Base-by-base conservation (phyloP, 2,888 invertebrate genomes). In the Agelastica alni region DNA sequence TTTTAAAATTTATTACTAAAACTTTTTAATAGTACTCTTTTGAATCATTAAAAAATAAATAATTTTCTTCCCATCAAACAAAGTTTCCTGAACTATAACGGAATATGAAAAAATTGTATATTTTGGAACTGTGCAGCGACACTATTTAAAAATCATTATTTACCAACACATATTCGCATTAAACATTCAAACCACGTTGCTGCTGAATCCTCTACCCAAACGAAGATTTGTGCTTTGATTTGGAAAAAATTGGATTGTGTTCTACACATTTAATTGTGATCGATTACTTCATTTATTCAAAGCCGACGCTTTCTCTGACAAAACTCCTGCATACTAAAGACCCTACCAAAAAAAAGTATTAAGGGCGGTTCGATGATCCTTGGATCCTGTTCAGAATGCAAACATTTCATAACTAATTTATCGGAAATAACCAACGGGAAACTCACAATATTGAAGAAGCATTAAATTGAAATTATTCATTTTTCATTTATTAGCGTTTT, bases 191-290 rank as follows among this genome's bases (percentile, higher is more conserved):
- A 22, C 58, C 64, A 62, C 60, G 62, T 42, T 22, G 31, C 41
- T 51, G 48, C 55, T 46, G 58, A 53, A 62, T 56, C 63, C 56
- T 49, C 58, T 51, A 51, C 46, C 59, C 54, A 57, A 64, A 59
- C 60, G 57, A 61, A 63, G 63, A 65, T 65, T 65, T 62, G 59
- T 58, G 56, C 60, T 57, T 60, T 60, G 62, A 61, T 64, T 61
- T 51, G 62, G 54, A 60, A 60, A 63, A 66, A 64, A 58, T 61
- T 61, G 57, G 54, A 59, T 57, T 53, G 53, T 58, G 56, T 59
- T 54, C 63, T 61, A 61, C 63, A 65, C 63, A 58, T 66, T 65
- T 69, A 68, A 70, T 68, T 66, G 66, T 68, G 67, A 68, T 68
- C 66, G 67, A 69, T 68, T 65, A 65, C 64, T 67, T 66, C 63